Conservation (phyloP, 1,140 invertebrate genomes). For the Littorina saxatilis region DNA sequence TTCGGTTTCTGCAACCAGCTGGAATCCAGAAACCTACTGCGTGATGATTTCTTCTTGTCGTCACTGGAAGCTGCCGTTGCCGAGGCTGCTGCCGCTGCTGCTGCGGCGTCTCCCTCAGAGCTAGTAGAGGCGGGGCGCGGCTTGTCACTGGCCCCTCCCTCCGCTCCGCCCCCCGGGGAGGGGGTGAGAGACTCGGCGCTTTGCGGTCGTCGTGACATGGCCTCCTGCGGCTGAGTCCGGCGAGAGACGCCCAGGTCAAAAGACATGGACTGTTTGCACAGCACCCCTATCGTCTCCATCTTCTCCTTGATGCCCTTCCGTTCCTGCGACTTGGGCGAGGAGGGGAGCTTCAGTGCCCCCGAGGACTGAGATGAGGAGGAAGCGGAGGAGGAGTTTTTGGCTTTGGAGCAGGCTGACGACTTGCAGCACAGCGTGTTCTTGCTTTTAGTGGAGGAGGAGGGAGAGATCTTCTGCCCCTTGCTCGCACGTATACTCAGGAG, state of each 20-base stretch:
- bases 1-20: slow-evolving; percentile 69
- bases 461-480: slow-evolving; percentile 21
- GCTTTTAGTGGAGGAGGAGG: slow-evolving; percentile 36
- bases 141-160: slow-evolving; percentile 39
- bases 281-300: slow-evolving; percentile 62
- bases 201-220: slow-evolving; percentile 11
- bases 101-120: slow-evolving; percentile 57
- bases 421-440: slow-evolving; percentile 34
- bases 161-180: slow-evolving; percentile 33
- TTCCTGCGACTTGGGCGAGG: slow-evolving; percentile 43
- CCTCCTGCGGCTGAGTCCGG: slow-evolving; percentile 43
- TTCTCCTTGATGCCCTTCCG: slow-evolving; percentile 55
- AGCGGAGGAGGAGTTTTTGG: neutral
- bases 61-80: slow-evolving; percentile 46
- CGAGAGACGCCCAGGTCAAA: slow-evolving; percentile 69
- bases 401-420: slow-evolving; percentile 26
- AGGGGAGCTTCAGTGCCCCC: slow-evolving; percentile 25
- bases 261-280: slow-evolving; percentile 70
- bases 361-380: neutral
- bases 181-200: neutral
- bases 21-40: slow-evolving; percentile 65
- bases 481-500: neutral
- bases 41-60: slow-evolving; percentile 63
- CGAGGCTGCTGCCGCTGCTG: too few relatives aligned
- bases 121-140: slow-evolving; percentile 52